A percentile compares a stretch with the other conserved stretches of the same genome.
These are phyloP conservation scores for Gopherus flavomarginatus DNA, from an alignment of 2,113 vertebrate species.

Conservation along the genomic window DNA sequence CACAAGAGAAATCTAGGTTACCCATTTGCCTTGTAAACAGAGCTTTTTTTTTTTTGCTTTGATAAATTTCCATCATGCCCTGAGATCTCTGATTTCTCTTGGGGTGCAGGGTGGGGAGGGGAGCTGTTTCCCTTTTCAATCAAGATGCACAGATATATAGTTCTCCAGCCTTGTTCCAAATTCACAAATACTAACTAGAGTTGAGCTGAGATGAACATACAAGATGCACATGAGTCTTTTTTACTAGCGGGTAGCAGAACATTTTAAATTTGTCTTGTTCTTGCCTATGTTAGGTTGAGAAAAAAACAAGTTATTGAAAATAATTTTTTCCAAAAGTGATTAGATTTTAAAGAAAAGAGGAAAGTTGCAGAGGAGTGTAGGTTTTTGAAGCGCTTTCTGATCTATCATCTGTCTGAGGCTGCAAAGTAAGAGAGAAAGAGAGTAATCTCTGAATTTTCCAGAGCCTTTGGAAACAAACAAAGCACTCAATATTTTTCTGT, in stretches of 20 bases:
- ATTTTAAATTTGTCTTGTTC: neutral
- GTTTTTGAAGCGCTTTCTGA: neutral
- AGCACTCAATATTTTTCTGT: neutral
- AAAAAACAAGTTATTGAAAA: neutral
- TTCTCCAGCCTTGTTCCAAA: constrained; percentile 32
- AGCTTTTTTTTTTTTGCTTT: constrained; percentile 27
- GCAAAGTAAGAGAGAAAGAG: neutral
- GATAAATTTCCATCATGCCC: constrained; percentile 40
- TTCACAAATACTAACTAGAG: neutral
- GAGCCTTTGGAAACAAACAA: neutral
- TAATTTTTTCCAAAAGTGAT: neutral
- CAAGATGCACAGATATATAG: neutral
- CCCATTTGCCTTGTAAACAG: constrained; percentile 48
- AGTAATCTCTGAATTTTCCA: neutral
- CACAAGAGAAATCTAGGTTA: constrained; percentile 62
- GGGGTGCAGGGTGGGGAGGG: neutral
- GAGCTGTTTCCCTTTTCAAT: constrained; percentile 31
- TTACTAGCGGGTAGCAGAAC: neutral
- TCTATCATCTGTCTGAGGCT: neutral
- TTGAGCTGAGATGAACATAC: neutral
- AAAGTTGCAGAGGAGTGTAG: neutral
- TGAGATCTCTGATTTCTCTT: constrained; percentile 58
- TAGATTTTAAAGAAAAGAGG: neutral
- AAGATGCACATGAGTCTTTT: neutral
- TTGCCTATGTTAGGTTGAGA: neutral